phyloP scores from a whole-genome alignment of 2,113 vertebrate genomes.

The Grus americana region DNA sequence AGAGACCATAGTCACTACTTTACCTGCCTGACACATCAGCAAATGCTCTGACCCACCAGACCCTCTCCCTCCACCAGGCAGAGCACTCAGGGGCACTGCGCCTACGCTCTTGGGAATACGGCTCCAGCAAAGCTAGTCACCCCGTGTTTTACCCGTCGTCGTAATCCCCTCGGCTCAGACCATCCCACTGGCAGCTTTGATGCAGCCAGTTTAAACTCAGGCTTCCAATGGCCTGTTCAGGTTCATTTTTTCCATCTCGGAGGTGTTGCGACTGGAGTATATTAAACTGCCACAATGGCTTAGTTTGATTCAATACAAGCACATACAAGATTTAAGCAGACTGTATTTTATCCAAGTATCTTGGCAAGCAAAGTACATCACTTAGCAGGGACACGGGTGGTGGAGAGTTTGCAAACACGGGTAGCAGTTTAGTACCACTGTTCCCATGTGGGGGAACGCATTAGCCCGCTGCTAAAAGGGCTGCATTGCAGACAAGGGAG shows the following conservation, averaged over 20 bases:
- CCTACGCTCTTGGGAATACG: neutral
- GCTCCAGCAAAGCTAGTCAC: neutral
- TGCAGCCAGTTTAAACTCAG: neutral
- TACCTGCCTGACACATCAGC: neutral
- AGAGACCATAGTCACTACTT: neutral
- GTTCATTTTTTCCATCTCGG: neutral
- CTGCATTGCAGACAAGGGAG: neutral
- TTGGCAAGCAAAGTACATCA: neutral
- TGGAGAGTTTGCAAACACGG: slow-evolving; percentile 15
- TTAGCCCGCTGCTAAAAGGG: neutral
- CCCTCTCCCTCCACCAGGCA: neutral
- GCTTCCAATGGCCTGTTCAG: neutral
- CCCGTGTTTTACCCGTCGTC: rapidly evolving
- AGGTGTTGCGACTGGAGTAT: neutral
- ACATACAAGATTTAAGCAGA: slow-evolving; percentile 47
- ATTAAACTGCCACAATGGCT: slow-evolving; percentile 32
- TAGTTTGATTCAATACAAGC: neutral
- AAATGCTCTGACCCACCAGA: neutral
- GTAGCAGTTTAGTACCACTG: neutral
- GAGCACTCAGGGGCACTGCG: neutral
- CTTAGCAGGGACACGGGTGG: neutral
- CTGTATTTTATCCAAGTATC: neutral
- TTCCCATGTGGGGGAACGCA: neutral
- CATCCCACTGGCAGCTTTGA: neutral
- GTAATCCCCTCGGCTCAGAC: neutral